Percentiles rank a stretch among this genome's conserved stretches.
These are phyloP conservation scores for Scaptodrosophila latifasciaeformis DNA, from an alignment of 2,888 invertebrate genomes.

Conservation along the genomic window DNA sequence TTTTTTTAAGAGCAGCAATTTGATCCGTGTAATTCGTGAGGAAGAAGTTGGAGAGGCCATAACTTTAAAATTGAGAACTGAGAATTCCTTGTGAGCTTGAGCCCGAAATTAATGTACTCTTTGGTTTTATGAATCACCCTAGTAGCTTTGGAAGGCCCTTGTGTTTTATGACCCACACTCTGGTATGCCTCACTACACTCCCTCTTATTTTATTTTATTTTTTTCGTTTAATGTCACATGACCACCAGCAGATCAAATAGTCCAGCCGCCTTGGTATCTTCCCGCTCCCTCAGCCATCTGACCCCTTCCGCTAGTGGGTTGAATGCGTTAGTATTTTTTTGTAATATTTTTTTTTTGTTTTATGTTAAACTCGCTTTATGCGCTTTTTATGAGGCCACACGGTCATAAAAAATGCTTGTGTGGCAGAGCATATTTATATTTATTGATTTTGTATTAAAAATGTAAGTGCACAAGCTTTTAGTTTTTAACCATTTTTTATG, in stretches of 20 bases:
- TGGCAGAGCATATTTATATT: constrained; percentile 53
- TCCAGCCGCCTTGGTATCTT: constrained; percentile 3
- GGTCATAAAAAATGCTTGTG: constrained; percentile 54
- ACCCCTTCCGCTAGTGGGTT: constrained; percentile 43
- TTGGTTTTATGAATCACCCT: too few relatives aligned
- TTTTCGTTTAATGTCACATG: constrained; percentile 6
- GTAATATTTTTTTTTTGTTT: constrained; percentile 38
- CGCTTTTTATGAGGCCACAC: constrained; percentile 63
- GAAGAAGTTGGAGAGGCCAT: too few relatives aligned
- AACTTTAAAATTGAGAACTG: too few relatives aligned
- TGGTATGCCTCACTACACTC: too few relatives aligned
- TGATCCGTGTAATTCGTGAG: too few relatives aligned
- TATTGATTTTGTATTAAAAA: constrained; percentile 69
- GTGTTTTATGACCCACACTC: too few relatives aligned
- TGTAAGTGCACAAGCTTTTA: constrained; percentile 60
- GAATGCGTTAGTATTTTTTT: background rate
- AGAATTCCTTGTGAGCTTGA: too few relatives aligned
- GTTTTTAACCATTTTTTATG: constrained; percentile 49
- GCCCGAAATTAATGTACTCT: too few relatives aligned
- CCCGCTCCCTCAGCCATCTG: background rate
- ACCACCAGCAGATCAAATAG: constrained; percentile 31
- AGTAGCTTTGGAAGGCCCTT: too few relatives aligned
- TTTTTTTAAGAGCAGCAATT: too few relatives aligned
- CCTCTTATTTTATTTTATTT: too few relatives aligned
- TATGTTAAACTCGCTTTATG: constrained; percentile 67